A percentile compares a stretch with the other conserved stretches of the same genome.
These are phyloP conservation scores for Apocheima hispidaria DNA, from an alignment of 2,888 invertebrate genomes.

Conservation along the genomic window DNA sequence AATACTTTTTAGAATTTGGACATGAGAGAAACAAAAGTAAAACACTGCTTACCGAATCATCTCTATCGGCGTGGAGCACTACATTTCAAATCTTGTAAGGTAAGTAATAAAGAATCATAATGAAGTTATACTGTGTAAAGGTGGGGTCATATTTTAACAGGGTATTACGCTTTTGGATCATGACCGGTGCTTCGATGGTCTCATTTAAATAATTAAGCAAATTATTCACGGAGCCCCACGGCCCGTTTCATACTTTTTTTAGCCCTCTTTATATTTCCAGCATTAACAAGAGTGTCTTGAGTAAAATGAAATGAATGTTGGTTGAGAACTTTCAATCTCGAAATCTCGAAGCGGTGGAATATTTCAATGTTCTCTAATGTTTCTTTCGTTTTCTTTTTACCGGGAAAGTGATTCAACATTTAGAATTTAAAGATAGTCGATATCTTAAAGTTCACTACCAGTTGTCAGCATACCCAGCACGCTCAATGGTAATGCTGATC, in stretches of 20 bases:
- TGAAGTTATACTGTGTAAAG: slow-evolving; percentile 17
- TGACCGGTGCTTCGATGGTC: slow-evolving; percentile 25
- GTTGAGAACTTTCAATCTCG: slow-evolving; percentile 13
- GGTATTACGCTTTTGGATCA: slow-evolving; percentile 29
- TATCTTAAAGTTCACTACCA: no score
- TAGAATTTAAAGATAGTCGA: no score
- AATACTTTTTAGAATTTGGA: no score
- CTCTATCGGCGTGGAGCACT: background rate
- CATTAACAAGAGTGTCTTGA: slow-evolving; percentile 45
- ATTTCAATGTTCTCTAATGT: slow-evolving; percentile 5
- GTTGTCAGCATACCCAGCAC: no score
- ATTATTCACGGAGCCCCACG: slow-evolving; percentile 34
- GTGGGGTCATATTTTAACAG: slow-evolving; percentile 10
- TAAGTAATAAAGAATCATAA: slow-evolving; percentile 16
- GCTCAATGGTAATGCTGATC: no score
- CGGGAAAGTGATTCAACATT: background rate
- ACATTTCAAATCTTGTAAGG: background rate
- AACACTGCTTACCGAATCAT: background rate
- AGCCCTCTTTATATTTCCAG: slow-evolving; percentile 44
- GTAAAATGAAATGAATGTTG: slow-evolving; percentile 45
- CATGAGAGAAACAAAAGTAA: background rate
- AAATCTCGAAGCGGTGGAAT: slow-evolving; percentile 7
- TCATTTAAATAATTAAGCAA: slow-evolving; percentile 38
- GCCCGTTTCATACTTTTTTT: slow-evolving; percentile 25
- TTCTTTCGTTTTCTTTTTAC: no score